A percentile compares a stretch with the other conserved stretches of the same genome.
Conservation (phyloP, 2,888 invertebrate genomes). For the Chrysina gloriosa region DNA sequence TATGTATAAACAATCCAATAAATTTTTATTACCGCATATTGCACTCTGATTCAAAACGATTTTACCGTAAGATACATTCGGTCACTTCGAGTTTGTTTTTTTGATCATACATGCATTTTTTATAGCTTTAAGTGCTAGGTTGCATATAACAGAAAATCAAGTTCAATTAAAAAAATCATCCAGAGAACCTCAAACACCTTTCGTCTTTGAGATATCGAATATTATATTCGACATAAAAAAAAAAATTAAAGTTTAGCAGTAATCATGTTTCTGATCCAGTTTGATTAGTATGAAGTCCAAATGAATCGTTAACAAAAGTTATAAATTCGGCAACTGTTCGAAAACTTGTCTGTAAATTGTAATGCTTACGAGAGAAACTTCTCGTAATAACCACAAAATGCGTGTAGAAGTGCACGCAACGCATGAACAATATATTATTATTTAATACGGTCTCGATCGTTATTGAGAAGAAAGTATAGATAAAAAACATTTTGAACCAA, state of each 20-base stretch:
- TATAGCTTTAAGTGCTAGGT: background rate
- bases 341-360: no score
- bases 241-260: no score
- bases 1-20: conserved; percentile 19
- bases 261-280: no score
- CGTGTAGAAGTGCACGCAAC: background rate
- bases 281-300: no score
- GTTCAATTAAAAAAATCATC: no score
- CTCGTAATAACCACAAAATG: background rate
- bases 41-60: background rate
- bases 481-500: conserved; percentile 27
- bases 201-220: no score
- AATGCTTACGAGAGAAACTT: background rate
- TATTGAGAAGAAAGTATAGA: conserved; percentile 18
- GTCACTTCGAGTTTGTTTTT: background rate
- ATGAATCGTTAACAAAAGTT: no score
- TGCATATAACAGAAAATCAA: no score
- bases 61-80: conserved; percentile 1
- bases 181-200: no score
- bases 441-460: background rate
- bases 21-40: conserved; percentile 6
- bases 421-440: conserved; percentile 7
- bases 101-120: background rate
- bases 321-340: no score
- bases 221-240: no score